Evolutionary conservation across 2,797 vertebrate genomes (phyloP).

Genomic region (Pseudomugil gertrudae): DNA sequence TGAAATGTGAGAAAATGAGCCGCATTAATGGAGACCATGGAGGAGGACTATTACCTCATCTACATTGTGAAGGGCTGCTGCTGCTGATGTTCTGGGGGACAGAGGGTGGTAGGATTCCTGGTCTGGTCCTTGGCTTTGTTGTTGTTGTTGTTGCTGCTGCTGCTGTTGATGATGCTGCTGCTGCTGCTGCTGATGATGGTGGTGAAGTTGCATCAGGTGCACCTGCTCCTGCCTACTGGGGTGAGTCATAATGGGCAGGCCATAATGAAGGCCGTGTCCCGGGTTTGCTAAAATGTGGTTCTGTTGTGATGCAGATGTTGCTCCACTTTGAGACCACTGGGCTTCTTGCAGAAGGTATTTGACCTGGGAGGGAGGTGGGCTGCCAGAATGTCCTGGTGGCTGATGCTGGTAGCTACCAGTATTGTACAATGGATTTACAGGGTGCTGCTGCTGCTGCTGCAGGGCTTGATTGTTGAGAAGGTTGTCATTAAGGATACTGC

Average conservation of each 20-base stretch:
- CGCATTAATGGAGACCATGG: too few relatives aligned
- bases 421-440: constrained; percentile 75
- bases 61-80: constrained; percentile 94
- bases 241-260: constrained; percentile 87
- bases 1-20: too few relatives aligned
- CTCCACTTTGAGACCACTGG: constrained; percentile 88
- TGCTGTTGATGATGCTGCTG: constrained; percentile 85
- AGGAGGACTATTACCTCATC: constrained; percentile 87
- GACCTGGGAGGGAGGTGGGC: constrained; percentile 85
- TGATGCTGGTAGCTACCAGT: constrained; percentile 77
- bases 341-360: constrained; percentile 96
- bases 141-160: constrained; percentile 87
- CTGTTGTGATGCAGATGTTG: constrained; percentile 83
- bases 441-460: constrained; percentile 89
- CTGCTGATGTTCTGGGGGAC: constrained; percentile 89
- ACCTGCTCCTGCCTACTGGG: constrained; percentile 88
- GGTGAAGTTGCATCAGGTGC: constrained; percentile 93
- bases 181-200: constrained; percentile 87
- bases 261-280: constrained; percentile 88
- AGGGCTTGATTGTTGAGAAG: constrained; percentile 85
- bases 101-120: constrained; percentile 91
- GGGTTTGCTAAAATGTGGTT: constrained; percentile 90
- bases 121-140: constrained; percentile 84
- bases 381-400: constrained; percentile 87
- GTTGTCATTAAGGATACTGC: constrained; percentile 83